Evolutionary conservation across 2,888 invertebrate species (phyloP).

Genomic region (Agrotis segetum): DNA sequence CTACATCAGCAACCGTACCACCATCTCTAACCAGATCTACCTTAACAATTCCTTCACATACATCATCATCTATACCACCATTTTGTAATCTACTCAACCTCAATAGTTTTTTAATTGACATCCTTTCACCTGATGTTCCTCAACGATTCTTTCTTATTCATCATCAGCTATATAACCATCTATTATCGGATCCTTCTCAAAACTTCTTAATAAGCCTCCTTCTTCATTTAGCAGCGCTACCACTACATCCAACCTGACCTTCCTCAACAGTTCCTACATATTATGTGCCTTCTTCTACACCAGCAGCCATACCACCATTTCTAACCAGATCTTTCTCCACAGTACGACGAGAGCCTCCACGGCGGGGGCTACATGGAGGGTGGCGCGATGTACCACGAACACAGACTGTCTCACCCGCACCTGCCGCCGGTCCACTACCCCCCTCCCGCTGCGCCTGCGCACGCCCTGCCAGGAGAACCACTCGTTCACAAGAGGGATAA

Average conservation of each 20-base stretch:
- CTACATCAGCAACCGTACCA: no score
- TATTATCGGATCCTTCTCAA: not conserved
- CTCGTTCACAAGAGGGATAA: conserved; percentile 99
- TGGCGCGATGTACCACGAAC: conserved; percentile 94
- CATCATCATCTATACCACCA: not conserved
- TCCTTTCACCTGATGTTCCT: no score
- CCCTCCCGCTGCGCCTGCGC: conserved; percentile 96
- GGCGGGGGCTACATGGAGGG: conserved; percentile 96
- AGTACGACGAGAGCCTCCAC: conserved; percentile 99
- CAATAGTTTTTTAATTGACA: no score
- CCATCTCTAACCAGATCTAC: no score
- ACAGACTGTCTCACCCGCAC: conserved; percentile 95
- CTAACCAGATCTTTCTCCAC: conserved; percentile 70
- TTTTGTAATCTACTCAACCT: no score
- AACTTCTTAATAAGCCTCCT: no score
- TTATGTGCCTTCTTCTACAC: not conserved
- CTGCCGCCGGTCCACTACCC: conserved; percentile 94
- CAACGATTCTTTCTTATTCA: no score
- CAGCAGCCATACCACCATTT: not conserved
- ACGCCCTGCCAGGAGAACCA: conserved; percentile 96
- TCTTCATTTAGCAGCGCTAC: no score
- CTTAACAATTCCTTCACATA: not conserved
- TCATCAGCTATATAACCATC: no score
- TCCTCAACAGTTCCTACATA: not conserved
- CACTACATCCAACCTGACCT: no score